Conservation (phyloP, 2,113 vertebrate species). For the Theristicus caerulescens region DNA sequence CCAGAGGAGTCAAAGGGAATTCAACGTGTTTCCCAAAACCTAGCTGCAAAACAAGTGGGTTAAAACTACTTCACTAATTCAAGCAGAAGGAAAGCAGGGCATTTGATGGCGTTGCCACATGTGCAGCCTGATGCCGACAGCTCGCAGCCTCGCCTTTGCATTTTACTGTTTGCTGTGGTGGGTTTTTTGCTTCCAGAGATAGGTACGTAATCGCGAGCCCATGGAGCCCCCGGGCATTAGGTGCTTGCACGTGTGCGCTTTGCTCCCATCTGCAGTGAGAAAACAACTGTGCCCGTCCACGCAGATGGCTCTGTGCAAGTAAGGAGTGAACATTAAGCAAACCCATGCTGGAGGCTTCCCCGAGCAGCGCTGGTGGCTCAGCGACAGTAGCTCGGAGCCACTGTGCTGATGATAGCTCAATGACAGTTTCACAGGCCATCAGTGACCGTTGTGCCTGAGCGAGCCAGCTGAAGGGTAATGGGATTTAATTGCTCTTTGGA, state of each 20-base stretch:
- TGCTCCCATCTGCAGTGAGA: background rate
- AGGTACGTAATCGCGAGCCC: background rate
- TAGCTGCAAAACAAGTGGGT: background rate
- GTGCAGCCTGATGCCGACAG: background rate
- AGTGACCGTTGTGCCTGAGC: constrained; percentile 23
- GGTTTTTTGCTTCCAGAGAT: constrained; percentile 1
- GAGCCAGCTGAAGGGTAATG: constrained; percentile 38
- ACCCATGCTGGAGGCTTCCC: background rate
- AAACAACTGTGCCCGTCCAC: background rate
- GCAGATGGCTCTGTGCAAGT: background rate
- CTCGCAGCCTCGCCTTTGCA: background rate
- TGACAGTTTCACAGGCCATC: constrained; percentile 55
- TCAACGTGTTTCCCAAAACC: background rate
- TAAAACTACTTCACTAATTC: background rate
- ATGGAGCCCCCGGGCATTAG: background rate
- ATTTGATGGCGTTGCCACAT: background rate
- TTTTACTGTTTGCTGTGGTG: background rate
- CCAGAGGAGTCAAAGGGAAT: background rate
- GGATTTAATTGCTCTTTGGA: constrained; percentile 57
- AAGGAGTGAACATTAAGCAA: background rate
- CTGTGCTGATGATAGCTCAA: background rate
- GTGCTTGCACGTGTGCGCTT: background rate
- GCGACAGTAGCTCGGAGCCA: background rate
- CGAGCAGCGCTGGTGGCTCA: background rate
- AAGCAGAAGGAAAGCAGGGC: background rate